phyloP scores from a whole-genome alignment of 1,140 invertebrate genomes.

The Augochlora pura region DNA sequence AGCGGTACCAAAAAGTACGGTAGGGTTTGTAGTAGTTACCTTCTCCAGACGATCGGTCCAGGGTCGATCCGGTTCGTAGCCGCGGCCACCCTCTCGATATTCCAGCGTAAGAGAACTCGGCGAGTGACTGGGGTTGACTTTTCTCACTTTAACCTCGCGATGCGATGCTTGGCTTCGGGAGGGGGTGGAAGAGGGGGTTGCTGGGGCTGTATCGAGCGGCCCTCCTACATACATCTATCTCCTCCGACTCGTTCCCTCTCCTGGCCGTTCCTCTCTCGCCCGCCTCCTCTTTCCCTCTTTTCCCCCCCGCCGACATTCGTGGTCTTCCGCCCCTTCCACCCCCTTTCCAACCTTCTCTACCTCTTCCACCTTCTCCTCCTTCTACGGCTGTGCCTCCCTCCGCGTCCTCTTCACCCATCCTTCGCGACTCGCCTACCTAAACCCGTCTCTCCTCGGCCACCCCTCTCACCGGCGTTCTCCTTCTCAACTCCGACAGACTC shows the following conservation, averaged over 20 bases:
- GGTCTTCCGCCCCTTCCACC: constrained; percentile 73
- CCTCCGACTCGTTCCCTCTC: constrained; percentile 76
- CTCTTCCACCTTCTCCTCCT: constrained; percentile 70
- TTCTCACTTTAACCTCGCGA: constrained; percentile 80
- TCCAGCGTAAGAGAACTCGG: constrained; percentile 72
- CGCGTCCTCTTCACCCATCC: constrained; percentile 65
- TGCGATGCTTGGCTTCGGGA: constrained; percentile 79
- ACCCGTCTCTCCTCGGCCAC: constrained; percentile 54
- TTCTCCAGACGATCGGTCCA: neutral
- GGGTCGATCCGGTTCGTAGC: neutral
- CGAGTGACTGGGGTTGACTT: constrained; percentile 79
- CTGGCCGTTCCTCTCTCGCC: constrained; percentile 65
- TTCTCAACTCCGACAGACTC: constrained; percentile 55
- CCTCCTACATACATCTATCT: constrained; percentile 81
- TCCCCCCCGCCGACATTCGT: constrained; percentile 77
- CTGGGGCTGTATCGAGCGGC: constrained; percentile 81
- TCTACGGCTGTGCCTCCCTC: constrained; percentile 60
- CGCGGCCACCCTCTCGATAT: constrained; percentile 56
- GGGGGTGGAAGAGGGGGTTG: constrained; percentile 73
- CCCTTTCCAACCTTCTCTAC: constrained; percentile 66
- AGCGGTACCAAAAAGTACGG: neutral
- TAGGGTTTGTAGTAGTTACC: constrained; percentile 10
- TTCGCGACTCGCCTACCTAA: constrained; percentile 70
- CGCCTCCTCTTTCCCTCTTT: constrained; percentile 75
- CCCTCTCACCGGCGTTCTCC: constrained; percentile 49